phyloP scores from a whole-genome alignment of 2,797 vertebrate genomes.

The Anguilla megastoma region DNA sequence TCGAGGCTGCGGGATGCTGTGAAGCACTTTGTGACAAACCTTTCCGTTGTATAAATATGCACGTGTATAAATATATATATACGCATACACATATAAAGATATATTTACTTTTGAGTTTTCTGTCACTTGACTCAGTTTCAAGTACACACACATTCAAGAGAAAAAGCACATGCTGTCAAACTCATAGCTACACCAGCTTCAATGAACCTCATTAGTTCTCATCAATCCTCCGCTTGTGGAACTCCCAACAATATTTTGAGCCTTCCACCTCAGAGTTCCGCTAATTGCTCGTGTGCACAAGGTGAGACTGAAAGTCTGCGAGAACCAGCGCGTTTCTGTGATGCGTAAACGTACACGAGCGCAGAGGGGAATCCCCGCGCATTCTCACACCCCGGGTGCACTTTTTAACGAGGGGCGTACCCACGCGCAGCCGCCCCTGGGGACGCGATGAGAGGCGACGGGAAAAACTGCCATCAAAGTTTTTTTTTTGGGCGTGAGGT shows the following conservation, averaged over 20 bases:
- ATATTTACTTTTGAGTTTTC: neutral
- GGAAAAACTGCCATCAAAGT: neutral
- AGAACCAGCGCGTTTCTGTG: neutral
- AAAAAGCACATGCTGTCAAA: neutral
- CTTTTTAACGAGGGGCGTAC: neutral
- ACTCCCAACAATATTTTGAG: neutral
- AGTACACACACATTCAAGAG: neutral
- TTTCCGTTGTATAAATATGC: no score
- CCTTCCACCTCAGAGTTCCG: neutral
- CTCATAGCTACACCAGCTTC: neutral
- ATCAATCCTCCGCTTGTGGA: neutral
- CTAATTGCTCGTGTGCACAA: neutral
- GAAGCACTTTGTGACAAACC: no score
- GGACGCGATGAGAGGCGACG: neutral
- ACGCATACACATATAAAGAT: no score
- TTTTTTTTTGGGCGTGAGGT: neutral
- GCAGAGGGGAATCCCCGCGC: neutral
- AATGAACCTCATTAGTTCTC: neutral
- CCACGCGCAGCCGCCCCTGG: neutral
- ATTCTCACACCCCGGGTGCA: neutral
- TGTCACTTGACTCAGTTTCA: neutral
- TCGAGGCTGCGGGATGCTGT: no score
- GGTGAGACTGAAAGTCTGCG: neutral
- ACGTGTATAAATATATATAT: no score
- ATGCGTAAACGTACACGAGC: neutral